Conservation (phyloP, 2,113 vertebrate species). For the Oenanthe melanoleuca region DNA sequence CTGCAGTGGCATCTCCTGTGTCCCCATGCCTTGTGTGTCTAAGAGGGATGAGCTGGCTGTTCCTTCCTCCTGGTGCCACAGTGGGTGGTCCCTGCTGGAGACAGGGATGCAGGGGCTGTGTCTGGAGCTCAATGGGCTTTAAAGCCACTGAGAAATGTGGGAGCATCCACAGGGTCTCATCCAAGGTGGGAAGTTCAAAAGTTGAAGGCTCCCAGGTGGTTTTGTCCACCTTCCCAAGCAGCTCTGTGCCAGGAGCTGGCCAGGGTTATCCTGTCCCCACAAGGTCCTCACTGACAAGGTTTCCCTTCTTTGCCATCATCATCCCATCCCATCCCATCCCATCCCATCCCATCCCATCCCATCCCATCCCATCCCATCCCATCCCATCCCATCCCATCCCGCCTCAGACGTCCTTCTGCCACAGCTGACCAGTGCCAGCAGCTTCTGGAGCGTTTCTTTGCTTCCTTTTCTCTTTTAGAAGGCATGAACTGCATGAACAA, state of each 20-base stretch:
- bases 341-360: too few relatives aligned
- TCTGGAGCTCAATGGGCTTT: neutral
- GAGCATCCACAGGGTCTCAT: neutral
- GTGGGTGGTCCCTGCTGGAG: neutral
- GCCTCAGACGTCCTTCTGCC: neutral
- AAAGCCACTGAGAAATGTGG: neutral
- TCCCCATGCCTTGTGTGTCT: neutral
- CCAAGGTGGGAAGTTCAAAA: neutral
- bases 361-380: too few relatives aligned
- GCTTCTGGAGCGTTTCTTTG: neutral
- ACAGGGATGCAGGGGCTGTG: neutral
- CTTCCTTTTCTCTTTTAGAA: conserved; percentile 75
- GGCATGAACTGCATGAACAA: conserved; percentile 98
- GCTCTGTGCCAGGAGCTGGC: neutral
- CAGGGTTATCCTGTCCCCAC: neutral
- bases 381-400: neutral
- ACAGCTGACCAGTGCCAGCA: rapidly evolving
- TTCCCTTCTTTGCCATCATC: neutral
- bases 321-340: too few relatives aligned
- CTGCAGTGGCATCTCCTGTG: neutral
- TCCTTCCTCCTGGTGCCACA: rapidly evolving
- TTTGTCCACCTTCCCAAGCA: neutral
- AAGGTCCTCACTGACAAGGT: neutral
- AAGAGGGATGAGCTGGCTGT: neutral
- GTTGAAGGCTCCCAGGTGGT: neutral